Base-by-base conservation (phyloP, 2,797 vertebrate genomes). In the Spinus pinus region DNA sequence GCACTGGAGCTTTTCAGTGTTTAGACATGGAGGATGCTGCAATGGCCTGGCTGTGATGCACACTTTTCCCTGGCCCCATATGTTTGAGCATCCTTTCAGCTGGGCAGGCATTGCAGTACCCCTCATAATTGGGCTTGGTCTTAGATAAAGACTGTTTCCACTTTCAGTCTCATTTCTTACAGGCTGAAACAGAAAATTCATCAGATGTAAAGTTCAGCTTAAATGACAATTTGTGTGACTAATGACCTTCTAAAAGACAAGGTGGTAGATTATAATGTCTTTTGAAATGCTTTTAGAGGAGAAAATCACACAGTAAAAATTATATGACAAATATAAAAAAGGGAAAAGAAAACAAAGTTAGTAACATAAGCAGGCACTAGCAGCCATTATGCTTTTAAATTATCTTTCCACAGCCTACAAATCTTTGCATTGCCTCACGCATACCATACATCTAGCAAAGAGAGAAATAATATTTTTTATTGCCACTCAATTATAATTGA, bases 401-500 rank as follows among this genome's bases (percentile, higher is more conserved):
- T 81, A 39, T 94, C 79, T 95, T 35, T 94, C 47, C 44, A 56
- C 70, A 96, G 85, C 79, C 67, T 64, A 88, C 79, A 93, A 87
- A 91, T 81, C 92, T 96, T 82, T 87, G 57, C 81, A 90, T 95
- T 95, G 94, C 88, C 81, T 94, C 67, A 86, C 0, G 2, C 19
- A 33, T 18, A 18, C 67, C 20, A 74, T 92, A 35, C 49, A 69
- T 57, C 71, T 84, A 74, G 64, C 46, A 88, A 62, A 91, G 73
- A 70, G 78, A 67, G 70, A 88, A 96, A 88, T 81, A 82, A 39
- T 79, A 73, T 56, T 75, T 94, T 93, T 90, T 91, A 72, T 94
- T 86, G 86, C 50, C 58, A 50, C 62, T 96, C 91, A 95, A 92
- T 96, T 96, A 92, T 90, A 96, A 93, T 67, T 95, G 77, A 92